Percentiles rank a stretch among this genome's conserved stretches.
Evolutionary conservation across 2,113 vertebrate genomes (phyloP).

Genomic region (Eleginops maclovinus): DNA sequence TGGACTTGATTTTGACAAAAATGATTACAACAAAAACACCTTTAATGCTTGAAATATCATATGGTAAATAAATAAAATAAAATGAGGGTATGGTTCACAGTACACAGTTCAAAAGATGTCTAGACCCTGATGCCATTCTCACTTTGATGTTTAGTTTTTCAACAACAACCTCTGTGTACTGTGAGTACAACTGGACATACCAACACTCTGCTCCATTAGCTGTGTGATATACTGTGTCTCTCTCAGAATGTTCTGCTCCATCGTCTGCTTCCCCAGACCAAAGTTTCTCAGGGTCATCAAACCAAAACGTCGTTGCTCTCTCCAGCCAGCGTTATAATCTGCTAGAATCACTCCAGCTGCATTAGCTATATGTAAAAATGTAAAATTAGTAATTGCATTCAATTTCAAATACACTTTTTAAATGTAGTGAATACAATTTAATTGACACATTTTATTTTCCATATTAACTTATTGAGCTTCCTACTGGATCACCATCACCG

Average conservation of each 20-base stretch:
- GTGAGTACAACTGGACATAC: constrained; percentile 27
- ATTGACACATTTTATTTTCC: neutral
- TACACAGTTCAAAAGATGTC: neutral
- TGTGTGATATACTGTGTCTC: constrained; percentile 61
- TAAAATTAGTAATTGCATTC: neutral
- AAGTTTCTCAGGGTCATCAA: constrained; percentile 83
- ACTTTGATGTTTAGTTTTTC: neutral
- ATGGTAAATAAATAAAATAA: neutral
- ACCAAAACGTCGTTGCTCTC: constrained; percentile 80
- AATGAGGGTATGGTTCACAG: neutral
- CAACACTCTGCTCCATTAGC: constrained; percentile 42
- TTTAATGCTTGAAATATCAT: too few species aligned
- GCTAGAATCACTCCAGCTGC: constrained; percentile 70
- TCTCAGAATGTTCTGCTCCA: constrained; percentile 81
- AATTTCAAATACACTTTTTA: neutral
- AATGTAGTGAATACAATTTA: neutral
- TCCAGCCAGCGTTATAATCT: constrained; percentile 71
- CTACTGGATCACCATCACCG: neutral
- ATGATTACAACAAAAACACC: too few species aligned
- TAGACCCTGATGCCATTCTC: neutral
- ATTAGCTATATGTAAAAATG: constrained; percentile 8
- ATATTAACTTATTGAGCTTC: neutral
- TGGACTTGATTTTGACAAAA: neutral
- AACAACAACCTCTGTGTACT: neutral
- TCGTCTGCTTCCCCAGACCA: constrained; percentile 85